Conservation (phyloP, 2,888 invertebrate species). For the Pediacus dermestoides region DNA sequence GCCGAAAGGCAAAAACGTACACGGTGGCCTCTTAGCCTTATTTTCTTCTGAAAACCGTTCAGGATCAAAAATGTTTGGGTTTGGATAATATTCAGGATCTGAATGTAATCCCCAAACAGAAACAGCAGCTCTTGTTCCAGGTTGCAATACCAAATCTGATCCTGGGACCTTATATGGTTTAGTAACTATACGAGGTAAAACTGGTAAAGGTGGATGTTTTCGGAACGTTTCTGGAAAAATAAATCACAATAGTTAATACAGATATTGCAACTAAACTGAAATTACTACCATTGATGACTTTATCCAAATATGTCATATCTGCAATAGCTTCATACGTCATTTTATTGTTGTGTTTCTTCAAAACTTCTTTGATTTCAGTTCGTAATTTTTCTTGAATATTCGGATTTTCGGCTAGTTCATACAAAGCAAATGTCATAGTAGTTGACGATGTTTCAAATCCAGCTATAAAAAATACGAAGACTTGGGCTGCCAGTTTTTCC, state of each 20-base stretch:
- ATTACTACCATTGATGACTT: constrained; percentile 42
- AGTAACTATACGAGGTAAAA: constrained; percentile 25
- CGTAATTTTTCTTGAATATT: constrained; percentile 49
- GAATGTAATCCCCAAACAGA: constrained; percentile 37
- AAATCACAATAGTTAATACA: too few species aligned
- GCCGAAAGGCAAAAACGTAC: constrained; percentile 24
- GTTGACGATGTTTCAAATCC: constrained; percentile 62
- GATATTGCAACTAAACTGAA: neutral
- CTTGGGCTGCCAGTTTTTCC: neutral
- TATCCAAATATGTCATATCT: constrained; percentile 52
- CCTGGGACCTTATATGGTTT: constrained; percentile 36
- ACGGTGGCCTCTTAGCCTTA: constrained; percentile 14
- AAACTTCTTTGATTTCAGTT: constrained; percentile 45
- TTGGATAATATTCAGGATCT: constrained; percentile 39
- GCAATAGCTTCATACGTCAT: constrained; percentile 51
- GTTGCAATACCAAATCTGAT: constrained; percentile 36
- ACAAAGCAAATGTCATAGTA: constrained; percentile 49
- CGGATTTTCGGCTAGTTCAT: constrained; percentile 50
- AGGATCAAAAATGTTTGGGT: constrained; percentile 28
- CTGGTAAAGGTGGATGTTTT: constrained; percentile 39
- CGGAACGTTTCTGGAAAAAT: constrained; percentile 45
- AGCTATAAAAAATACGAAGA: constrained; percentile 55
- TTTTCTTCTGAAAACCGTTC: constrained; percentile 29
- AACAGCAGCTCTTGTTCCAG: constrained; percentile 35
- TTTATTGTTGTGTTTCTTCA: constrained; percentile 43